Percentiles rank a stretch among this genome's conserved stretches.
These are phyloP conservation scores for Beris chalybata DNA, from an alignment of 2,888 invertebrate genomes.

Conservation along the genomic window DNA sequence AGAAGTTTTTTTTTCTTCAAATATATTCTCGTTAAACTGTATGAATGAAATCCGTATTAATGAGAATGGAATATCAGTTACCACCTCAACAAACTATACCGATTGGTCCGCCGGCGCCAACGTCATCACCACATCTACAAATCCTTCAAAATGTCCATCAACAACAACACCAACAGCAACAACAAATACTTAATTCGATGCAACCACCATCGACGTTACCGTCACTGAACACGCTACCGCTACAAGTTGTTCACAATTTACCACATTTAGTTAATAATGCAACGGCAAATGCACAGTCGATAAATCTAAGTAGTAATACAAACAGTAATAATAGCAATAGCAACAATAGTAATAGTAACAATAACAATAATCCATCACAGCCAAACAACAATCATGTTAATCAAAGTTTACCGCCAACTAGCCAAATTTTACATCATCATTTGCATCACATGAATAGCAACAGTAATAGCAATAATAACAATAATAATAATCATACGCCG, in stretches of 20 bases:
- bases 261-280: constrained; percentile 50
- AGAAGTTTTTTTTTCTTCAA: too few relatives aligned
- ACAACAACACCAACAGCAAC: constrained; percentile 46
- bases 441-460: constrained; percentile 53
- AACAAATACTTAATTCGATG: constrained; percentile 50
- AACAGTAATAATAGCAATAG: constrained; percentile 32
- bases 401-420: constrained; percentile 50
- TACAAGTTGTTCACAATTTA: constrained; percentile 55
- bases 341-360: constrained; percentile 39
- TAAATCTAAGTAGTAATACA: constrained; percentile 37
- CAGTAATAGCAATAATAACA: constrained; percentile 43
- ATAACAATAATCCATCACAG: constrained; percentile 42
- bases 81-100: constrained; percentile 54
- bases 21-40: constrained; percentile 8
- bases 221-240: constrained; percentile 51
- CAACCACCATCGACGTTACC: constrained; percentile 50
- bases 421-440: constrained; percentile 55
- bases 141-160: constrained; percentile 40
- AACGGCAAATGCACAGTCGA: constrained; percentile 33
- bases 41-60: constrained; percentile 45
- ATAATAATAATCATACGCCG: constrained; percentile 35
- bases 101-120: constrained; percentile 46
- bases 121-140: constrained; percentile 46
- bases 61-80: constrained; percentile 57
- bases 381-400: constrained; percentile 43